A percentile compares a stretch with the other conserved stretches of the same genome.
Evolutionary conservation across 2,113 vertebrate genomes (phyloP).

Genomic region (Oncorhynchus nerka): DNA sequence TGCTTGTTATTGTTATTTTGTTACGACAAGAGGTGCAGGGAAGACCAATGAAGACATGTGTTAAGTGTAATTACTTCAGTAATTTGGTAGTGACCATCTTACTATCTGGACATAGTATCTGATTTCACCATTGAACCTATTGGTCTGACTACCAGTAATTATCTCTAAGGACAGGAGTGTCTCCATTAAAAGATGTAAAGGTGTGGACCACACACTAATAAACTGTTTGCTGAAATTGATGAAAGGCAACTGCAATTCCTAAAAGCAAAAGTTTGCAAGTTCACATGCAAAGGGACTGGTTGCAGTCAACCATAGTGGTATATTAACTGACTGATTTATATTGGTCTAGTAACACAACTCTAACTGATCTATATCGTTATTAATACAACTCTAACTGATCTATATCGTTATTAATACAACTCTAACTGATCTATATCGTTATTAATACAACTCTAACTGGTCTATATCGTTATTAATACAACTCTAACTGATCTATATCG

Average conservation of each 20-base stretch:
- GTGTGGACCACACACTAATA: constrained; percentile 16
- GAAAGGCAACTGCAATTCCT: not conserved
- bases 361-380: no score
- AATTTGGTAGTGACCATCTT: constrained; percentile 56
- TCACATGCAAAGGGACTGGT: no score
- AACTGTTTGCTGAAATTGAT: not conserved
- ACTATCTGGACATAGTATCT: constrained; percentile 45
- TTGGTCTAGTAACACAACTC: no score
- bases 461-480: no score
- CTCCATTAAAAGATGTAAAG: constrained; percentile 19
- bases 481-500: no score
- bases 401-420: no score
- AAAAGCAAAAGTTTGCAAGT: no score
- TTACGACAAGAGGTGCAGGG: constrained; percentile 49
- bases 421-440: no score
- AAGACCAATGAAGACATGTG: constrained; percentile 64
- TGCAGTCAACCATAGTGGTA: no score
- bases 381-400: no score
- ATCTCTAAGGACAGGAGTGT: constrained; percentile 32
- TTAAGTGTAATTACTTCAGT: constrained; percentile 61
- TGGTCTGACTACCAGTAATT: constrained; percentile 58
- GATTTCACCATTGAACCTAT: constrained; percentile 59
- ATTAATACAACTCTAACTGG: no score
- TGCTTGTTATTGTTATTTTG: constrained; percentile 59
- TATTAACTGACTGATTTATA: no score